Evolutionary conservation across 2,888 invertebrate species (phyloP), one percentile per base, ranked within the genome.

Genomic region (Nycteola revayana): DNA sequence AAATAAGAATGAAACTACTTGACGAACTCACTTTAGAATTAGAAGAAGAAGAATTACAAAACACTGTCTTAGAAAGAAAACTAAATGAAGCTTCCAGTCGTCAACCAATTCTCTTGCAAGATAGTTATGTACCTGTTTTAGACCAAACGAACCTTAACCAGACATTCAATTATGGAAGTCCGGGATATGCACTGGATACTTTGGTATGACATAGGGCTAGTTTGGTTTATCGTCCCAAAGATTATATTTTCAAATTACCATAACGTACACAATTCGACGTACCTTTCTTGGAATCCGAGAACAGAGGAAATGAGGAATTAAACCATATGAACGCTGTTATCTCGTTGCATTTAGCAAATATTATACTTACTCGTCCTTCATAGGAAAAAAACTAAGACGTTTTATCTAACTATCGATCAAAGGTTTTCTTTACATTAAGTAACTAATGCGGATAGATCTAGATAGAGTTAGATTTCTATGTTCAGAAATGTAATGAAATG

Each of bases 21-120:
- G 91, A 91, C 32, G 85, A 87, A 36, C 58, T 92, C 36, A 90
- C 89, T 1, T 63, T 86, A 40, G 90, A 91, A 40, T 67, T 91
- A 36, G 87, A 90, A 43, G 84, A 89, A 45, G 88, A 88, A 36
- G 88, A 89, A 46, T 47, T 80, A 36, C 81, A 91, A 75, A 80
- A 90, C 62, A 50, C 90, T 45, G 71, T 80, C 64, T 43, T 90
- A 59, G 81, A 91, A 68, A 74, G 72, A 35, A 85, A 87, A 37
- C 42, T 87, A 17, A 85, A 87, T 36, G 88, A 85, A 51, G 71
- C 85, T 1, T 84, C 87, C 0, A 85, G 81, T 66, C 61, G 88
- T 41, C 87, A 87, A 37, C 88, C 88, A 0, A 85, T 88, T 21
- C 59, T 84, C 10, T 59, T 88, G 11, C 82, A 84, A 73, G 88